Evolutionary conservation across 2,888 invertebrate genomes (phyloP).

Genomic region (Lagria hirta): DNA sequence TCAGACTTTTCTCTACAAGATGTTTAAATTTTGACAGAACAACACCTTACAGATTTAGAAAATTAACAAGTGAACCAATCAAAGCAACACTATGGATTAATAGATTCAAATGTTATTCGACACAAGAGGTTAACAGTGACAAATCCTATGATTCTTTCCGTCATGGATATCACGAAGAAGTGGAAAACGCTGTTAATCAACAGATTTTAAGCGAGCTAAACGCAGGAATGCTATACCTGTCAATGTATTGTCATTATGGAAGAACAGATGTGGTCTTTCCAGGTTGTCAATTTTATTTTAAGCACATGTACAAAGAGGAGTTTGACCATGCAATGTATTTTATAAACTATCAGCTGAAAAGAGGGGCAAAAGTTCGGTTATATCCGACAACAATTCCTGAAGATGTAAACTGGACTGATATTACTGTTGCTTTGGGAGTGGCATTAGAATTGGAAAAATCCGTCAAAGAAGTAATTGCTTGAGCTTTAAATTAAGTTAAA

Average conservation of each 20-base stretch:
- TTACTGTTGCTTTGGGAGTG: slow-evolving; percentile 51
- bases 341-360: slow-evolving; percentile 54
- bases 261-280: slow-evolving; percentile 54
- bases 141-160: too few species aligned
- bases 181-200: slow-evolving; percentile 57
- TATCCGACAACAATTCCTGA: slow-evolving; percentile 41
- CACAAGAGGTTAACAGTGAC: too few species aligned
- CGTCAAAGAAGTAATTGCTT: slow-evolving; percentile 44
- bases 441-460: slow-evolving; percentile 47
- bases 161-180: slow-evolving; percentile 52
- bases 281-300: slow-evolving; percentile 54
- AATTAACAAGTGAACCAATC: too few species aligned
- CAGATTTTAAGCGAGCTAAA: slow-evolving; percentile 62
- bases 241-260: slow-evolving; percentile 61
- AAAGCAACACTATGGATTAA: too few species aligned
- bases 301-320: slow-evolving; percentile 57
- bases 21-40: too few species aligned
- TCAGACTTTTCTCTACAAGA: too few species aligned
- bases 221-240: slow-evolving; percentile 63
- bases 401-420: slow-evolving; percentile 51
- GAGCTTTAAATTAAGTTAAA: too few species aligned
- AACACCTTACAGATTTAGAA: too few species aligned
- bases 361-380: slow-evolving; percentile 54
- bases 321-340: slow-evolving; percentile 54
- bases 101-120: too few species aligned